Base-by-base conservation (phyloP, 92 coral and sea anemone genomes). In the Palythoa grandiflora region DNA sequence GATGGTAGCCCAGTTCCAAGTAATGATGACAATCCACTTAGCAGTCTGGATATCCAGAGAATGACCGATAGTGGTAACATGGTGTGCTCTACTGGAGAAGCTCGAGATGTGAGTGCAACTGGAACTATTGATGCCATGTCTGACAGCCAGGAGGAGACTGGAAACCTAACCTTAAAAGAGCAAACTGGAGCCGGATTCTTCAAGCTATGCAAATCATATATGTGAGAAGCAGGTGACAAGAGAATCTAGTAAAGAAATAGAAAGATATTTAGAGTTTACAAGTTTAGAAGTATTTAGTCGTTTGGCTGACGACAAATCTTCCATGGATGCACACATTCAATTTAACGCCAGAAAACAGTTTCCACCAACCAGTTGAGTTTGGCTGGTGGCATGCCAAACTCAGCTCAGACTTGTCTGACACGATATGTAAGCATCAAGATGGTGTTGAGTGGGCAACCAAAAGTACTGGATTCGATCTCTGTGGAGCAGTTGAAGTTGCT, bases 401-500 rank as follows among this genome's bases (percentile, higher is more conserved):
- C 9, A 89, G 71, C 63, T 92, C 97, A 37, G 96, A 96, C 40
- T 86, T 97, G 59, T 78, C 89, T 19, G 99, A 95, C 73, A 86
- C 91, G 13, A 78, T 87, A 78, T 89, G 77, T 7, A 75, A 84
- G 8, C 39, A 65, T 79, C 75, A 60, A 52, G 93, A 92, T 48
- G 71, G 48, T 16, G 9, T 57, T 78, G 92, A 95, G 73, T 95
- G 94, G 98, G 71, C 73, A 76, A 90, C 93, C 11, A 54, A 78
- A 20, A 92, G 91, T 59, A 95, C 91, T 8, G 90, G 91, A 57
- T 92, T 88, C 13, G 65, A 79, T 75, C 77, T 97, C 15, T 94
- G 98, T 5, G 98, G 96, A 21, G 95, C 97, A 40, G 54, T 95
- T 36, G 98, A 97, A 71, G 88, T 93, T 36, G 92, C 97, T 2